Conservation (phyloP, 1,140 invertebrate genomes). For the Drosophila leontia region DNA sequence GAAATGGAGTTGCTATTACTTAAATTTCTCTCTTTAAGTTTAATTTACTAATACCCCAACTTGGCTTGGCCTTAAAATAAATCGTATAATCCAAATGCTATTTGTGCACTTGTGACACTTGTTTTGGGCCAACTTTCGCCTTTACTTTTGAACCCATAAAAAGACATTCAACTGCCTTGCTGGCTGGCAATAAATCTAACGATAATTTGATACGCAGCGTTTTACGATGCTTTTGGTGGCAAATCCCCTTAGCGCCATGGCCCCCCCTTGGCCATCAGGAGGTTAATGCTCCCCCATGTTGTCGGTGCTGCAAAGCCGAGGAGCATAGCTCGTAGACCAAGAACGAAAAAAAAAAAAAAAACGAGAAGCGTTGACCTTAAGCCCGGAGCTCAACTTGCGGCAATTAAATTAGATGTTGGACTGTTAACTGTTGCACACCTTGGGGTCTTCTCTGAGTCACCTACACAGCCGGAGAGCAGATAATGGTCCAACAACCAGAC, state of each 20-base stretch:
- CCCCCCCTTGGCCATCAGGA: background rate
- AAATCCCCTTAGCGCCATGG: background rate
- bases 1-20: too few species aligned
- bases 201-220: constrained; percentile 57
- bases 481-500: background rate
- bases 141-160: constrained; percentile 5
- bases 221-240: constrained; percentile 46
- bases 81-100: constrained; percentile 15
- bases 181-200: constrained; percentile 56
- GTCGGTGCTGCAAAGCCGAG: constrained; percentile 19
- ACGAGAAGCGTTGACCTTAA: constrained; percentile 22
- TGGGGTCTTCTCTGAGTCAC: constrained; percentile 13
- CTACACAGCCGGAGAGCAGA: background rate
- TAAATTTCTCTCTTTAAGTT: too few species aligned
- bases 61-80: background rate
- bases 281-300: constrained; percentile 40
- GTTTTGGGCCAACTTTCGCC: background rate
- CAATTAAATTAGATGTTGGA: constrained; percentile 53
- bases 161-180: constrained; percentile 25
- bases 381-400: constrained; percentile 41
- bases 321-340: background rate
- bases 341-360: constrained; percentile 6
- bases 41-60: too few species aligned
- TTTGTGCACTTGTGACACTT: constrained; percentile 9
- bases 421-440: constrained; percentile 59